Percentiles rank a stretch among this genome's conserved stretches.
phyloP scores from a whole-genome alignment of 2,888 invertebrate species.

The Sinelater perroti region DNA sequence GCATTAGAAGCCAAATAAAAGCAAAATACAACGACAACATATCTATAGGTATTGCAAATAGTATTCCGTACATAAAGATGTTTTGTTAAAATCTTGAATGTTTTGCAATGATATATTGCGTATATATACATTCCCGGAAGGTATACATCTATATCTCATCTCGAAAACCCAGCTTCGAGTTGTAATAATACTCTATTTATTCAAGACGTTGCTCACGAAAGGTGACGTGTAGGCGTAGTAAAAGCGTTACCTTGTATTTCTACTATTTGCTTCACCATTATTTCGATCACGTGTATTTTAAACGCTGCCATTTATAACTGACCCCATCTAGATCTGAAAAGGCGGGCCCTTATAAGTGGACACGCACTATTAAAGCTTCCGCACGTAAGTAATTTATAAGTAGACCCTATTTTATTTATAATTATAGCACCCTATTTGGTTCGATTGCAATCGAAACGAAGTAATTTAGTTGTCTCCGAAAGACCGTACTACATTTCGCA shows the following conservation, averaged over 20 bases:
- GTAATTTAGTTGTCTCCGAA: conserved; percentile 1
- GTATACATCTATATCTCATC: too few species aligned
- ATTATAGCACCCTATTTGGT: conserved; percentile 23
- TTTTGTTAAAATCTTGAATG: too few species aligned
- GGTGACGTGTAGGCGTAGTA: too few species aligned
- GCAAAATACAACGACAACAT: too few species aligned
- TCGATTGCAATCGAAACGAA: conserved; percentile 20
- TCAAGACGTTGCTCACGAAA: too few species aligned
- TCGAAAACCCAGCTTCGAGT: too few species aligned
- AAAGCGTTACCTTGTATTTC: conserved; percentile 8
- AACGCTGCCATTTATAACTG: conserved; percentile 25
- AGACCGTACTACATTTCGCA: conserved; percentile 12
- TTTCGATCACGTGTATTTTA: conserved; percentile 30
- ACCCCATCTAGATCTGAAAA: conserved; percentile 24
- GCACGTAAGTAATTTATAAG: conserved; percentile 30
- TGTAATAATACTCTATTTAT: too few species aligned
- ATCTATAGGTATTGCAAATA: too few species aligned
- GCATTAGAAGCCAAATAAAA: too few species aligned
- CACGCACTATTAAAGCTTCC: conserved; percentile 26
- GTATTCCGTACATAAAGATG: too few species aligned
- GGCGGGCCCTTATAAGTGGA: conserved; percentile 24
- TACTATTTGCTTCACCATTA: conserved; percentile 18
- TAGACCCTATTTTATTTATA: conserved; percentile 20
- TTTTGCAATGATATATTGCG: too few species aligned
- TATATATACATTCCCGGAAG: too few species aligned